Percentiles rank a stretch among this genome's conserved stretches.
Conservation (phyloP, 64 coral and sea anemone species). For the Orbicella faveolata region DNA sequence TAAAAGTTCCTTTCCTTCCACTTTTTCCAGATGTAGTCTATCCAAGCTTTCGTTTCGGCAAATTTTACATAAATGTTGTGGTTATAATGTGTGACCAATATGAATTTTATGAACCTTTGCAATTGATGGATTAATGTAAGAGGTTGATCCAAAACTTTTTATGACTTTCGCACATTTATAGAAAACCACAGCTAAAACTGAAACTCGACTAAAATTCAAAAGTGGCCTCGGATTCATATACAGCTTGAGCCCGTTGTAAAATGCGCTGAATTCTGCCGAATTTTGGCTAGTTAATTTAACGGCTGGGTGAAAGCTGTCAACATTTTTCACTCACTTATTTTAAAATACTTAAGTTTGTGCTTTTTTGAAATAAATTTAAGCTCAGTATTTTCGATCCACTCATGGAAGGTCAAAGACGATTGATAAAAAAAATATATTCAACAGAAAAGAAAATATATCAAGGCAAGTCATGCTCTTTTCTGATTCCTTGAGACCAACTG, state of each 20-base stretch:
- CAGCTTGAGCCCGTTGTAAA: too few species aligned
- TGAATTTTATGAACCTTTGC: background rate
- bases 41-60: background rate
- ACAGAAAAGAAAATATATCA: background rate
- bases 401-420: too few species aligned
- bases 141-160: background rate
- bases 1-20: background rate
- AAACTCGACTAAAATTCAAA: background rate
- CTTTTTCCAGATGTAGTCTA: background rate
- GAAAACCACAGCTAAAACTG: background rate
- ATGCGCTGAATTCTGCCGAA: too few species aligned
- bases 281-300: too few species aligned
- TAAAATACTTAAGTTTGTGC: too few species aligned
- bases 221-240: too few species aligned
- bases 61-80: background rate
- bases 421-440: too few species aligned
- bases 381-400: too few species aligned
- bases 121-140: background rate
- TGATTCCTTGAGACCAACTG: too few species aligned
- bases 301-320: too few species aligned
- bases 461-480: background rate
- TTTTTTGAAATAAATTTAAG: too few species aligned
- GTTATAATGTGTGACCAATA: background rate
- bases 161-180: background rate
- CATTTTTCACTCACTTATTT: too few species aligned